Base-by-base conservation (phyloP, 2,113 vertebrate genomes). In the Emberiza fucata region DNA sequence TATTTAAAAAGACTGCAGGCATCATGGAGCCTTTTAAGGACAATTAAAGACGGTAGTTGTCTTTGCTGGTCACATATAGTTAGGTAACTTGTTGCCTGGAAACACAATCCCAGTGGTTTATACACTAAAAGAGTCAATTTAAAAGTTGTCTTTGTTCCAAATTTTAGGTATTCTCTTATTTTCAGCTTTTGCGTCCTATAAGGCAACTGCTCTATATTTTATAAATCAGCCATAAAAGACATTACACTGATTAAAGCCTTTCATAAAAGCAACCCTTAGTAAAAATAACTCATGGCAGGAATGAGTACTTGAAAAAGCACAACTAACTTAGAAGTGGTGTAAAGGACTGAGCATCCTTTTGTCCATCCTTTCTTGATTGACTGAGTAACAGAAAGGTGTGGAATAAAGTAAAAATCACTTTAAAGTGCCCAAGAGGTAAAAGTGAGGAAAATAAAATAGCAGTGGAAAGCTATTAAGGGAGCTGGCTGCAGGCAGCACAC, bases 41-140 rank as follows among this genome's bases (percentile, higher is more conserved):
- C 20, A 64, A 83, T 63, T 91, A 92, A 81, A 92, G 73, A 91
- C 3, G 48, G 61, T 31, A 94, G 61, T 60, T 88, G 44, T 90
- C 90, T 87, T 94, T 94, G 45, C 68, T 94, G 86, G 88, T 91
- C 86, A 71, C 82, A 88, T 94, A 61, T 50, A 93, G 79, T 90
- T 90, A 92, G 76, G 76, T 51, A 93, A 86, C 86, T 90, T 94
- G 72, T 94, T 95, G 94, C 88, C 92, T 95, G 94, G 94, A 96
- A 96, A 95, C 91, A 94, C 44, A 79, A 45, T 89, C 56, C 57
- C 48, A 1, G 20, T 71, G 53, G 77, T 84, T 86, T 79, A 94
- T 68, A 48, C 56, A 48, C 33, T 88, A 42, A 81, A 83, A 71
- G 69, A 93, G 61, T 81, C 94, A 84, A 89, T 94, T 91, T 84